Percentiles rank a stretch among this genome's conserved stretches.
Evolutionary conservation across 2,888 invertebrate species (phyloP).

Genomic region (Antitype chi): DNA sequence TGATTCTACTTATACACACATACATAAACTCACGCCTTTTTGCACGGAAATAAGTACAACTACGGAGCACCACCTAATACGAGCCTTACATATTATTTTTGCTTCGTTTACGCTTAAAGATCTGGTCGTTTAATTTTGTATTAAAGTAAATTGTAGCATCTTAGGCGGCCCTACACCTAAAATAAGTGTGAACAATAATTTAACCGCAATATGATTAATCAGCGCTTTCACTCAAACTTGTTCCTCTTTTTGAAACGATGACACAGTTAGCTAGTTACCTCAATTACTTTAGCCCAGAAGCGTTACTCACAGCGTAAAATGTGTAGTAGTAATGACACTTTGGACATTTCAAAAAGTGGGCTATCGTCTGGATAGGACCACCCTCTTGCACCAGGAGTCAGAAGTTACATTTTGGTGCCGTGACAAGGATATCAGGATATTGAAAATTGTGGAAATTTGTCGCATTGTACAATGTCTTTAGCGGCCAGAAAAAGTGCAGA

Average conservation of each 20-base stretch:
- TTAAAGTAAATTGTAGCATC: not conserved
- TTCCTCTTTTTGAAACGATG: not conserved
- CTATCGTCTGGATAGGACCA: not conserved
- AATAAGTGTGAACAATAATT: not conserved
- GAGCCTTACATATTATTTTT: not conserved
- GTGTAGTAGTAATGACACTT: not conserved
- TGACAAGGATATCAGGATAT: too few relatives aligned
- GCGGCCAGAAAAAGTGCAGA: too few relatives aligned
- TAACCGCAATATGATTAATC: not conserved
- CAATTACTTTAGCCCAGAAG: not conserved
- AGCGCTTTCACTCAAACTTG: not conserved
- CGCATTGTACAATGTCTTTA: too few relatives aligned
- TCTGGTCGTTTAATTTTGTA: not conserved
- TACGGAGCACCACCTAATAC: not conserved
- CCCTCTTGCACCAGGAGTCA: not conserved
- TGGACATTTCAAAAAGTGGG: not conserved
- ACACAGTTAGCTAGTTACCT: not conserved
- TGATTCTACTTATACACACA: not conserved
- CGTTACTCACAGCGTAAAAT: not conserved
- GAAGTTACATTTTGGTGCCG: too few relatives aligned
- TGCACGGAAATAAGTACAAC: not conserved
- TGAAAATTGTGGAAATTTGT: too few relatives aligned
- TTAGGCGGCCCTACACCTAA: not conserved
- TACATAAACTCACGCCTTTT: not conserved
- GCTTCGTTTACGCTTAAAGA: not conserved